These are phyloP conservation scores for Fissipunctia ypsillon DNA, from an alignment of 2,888 invertebrate species.

Conservation along the genomic window DNA sequence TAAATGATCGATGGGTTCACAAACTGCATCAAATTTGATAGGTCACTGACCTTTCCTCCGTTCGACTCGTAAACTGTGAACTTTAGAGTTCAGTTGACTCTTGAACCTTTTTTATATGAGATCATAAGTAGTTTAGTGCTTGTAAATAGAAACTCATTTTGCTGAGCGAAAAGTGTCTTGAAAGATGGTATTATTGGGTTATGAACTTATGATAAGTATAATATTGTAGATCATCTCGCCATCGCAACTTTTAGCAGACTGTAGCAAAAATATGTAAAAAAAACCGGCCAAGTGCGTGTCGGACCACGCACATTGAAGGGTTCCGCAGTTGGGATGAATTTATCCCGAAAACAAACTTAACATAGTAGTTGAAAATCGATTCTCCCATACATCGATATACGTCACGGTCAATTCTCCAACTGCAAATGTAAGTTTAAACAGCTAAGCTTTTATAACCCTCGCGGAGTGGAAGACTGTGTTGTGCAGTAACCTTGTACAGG, in stretches of 20 bases:
- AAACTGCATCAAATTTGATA: conserved; percentile 22
- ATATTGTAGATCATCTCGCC: background rate
- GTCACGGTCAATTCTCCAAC: too few relatives aligned
- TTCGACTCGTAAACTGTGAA: conserved; percentile 27
- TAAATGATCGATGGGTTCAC: conserved; percentile 14
- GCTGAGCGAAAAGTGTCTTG: conserved; percentile 16
- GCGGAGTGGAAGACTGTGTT: conserved; percentile 23
- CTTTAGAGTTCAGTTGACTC: conserved; percentile 29
- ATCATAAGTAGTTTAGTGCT: conserved; percentile 18
- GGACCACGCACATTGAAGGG: too few relatives aligned
- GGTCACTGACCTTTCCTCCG: conserved; percentile 21
- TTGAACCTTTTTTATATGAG: conserved; percentile 31
- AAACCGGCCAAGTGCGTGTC: too few relatives aligned
- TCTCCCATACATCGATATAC: too few relatives aligned
- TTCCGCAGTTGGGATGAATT: too few relatives aligned
- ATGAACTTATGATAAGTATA: background rate
- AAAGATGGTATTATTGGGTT: conserved; percentile 2
- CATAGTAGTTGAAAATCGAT: too few relatives aligned
- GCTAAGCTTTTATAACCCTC: conserved; percentile 49
- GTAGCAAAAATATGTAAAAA: background rate
- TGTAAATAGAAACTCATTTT: conserved; percentile 1
- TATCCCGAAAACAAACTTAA: too few relatives aligned
- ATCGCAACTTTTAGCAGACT: background rate
- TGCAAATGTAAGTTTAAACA: background rate
- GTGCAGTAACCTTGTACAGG: conserved; percentile 60